phyloP scores from a whole-genome alignment of 2,113 vertebrate genomes.

The Centrocercus urophasianus region DNA sequence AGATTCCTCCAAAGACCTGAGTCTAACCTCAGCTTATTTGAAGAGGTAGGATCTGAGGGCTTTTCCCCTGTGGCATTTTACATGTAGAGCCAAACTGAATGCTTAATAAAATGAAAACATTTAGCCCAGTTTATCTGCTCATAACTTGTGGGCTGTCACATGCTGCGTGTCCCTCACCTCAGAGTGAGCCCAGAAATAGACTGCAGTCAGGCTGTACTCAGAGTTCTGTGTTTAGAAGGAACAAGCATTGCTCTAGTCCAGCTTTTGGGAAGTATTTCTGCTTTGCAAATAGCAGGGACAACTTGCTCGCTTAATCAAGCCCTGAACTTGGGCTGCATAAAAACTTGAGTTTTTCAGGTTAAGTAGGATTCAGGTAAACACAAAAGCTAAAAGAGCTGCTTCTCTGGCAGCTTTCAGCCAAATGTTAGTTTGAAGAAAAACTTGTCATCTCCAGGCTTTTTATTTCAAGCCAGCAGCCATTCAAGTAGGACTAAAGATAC shows the following conservation, averaged over 20 bases:
- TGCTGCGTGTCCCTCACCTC: not conserved
- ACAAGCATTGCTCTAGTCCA: not conserved
- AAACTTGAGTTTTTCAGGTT: not conserved
- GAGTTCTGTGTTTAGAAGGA: not conserved
- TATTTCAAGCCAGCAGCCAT: not conserved
- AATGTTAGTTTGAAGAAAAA: not conserved
- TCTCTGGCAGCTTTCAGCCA: not conserved
- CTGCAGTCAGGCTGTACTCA: not conserved
- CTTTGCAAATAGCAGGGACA: not conserved
- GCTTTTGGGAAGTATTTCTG: not conserved
- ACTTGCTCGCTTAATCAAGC: not conserved
- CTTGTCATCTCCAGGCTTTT: not conserved
- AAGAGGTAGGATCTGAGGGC: not conserved
- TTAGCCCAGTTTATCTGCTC: not conserved
- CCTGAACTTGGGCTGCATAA: not conserved
- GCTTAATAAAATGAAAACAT: not conserved
- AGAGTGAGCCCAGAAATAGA: not conserved
- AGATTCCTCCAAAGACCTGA: not conserved
- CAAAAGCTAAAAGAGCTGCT: not conserved
- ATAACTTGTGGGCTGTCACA: not conserved
- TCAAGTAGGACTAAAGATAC: not conserved
- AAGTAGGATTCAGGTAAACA: not conserved
- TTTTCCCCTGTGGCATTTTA: constrained; percentile 18
- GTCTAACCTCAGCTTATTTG: not conserved
- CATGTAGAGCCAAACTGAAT: not conserved